Base-by-base conservation (phyloP, 1,140 invertebrate genomes). In the Chionoecetes opilio region DNA sequence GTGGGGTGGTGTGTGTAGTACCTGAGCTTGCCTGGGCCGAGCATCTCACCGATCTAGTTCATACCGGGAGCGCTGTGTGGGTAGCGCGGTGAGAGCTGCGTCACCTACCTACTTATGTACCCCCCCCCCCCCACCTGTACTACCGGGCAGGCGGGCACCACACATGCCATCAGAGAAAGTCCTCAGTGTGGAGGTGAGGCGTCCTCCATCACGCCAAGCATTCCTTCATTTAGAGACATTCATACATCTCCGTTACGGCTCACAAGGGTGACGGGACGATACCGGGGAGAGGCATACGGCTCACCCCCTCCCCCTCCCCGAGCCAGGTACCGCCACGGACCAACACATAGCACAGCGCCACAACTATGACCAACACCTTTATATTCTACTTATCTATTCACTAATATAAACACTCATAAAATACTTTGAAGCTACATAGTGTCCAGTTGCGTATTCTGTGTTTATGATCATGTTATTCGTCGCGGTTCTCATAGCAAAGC, bases 161-260 rank as follows among this genome's bases (percentile, higher is more conserved):
- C 63, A 75, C 63, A 75, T 75, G n/a, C 63, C 63, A 75, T 75
- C 63, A 26, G 63, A 75, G 63, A 75, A 75, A 75, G 63, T 75
- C 63, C 63, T 75, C n/a, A 3, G 21, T 8, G 63, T 26, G 63
- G 63, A 75, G 63, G 21, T 75, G 63, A 75, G n/a, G 63, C 21
- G n/a, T 75, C 63, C 63, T 75, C 63, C 63, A 75, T 75, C 63
- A 75, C 63, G 63, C 63, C 63, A 75, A 75, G 63, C 63, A 75
- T 75, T 75, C 63, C 63, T 75, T 75, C 63, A 75, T 75, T 75
- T 75, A 75, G 63, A 75, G 63, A 75, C 63, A 75, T 75, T 75
- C 63, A 75, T 11, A 26, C 21, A 75, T 75, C 63, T n/a, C 41
- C 63, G n/a, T 75, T n/a, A 17, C 26, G 63, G 21, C 63, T 75